Percentiles rank a stretch among this genome's conserved stretches.
phyloP scores from a whole-genome alignment of 2,797 vertebrate genomes.

The Benthosema pterotum region DNA sequence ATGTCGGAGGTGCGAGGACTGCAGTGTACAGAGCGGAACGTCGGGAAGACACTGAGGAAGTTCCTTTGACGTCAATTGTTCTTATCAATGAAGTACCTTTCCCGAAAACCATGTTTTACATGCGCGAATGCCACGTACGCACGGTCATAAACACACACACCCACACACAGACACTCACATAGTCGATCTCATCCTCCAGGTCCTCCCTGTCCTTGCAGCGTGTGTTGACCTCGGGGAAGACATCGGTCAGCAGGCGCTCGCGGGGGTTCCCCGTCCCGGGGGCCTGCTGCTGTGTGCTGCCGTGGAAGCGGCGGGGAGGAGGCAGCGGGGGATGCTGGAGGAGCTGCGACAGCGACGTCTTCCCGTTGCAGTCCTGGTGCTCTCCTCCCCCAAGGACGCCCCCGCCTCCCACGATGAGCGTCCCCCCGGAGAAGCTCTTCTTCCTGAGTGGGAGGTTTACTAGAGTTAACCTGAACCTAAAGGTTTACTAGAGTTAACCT shows the following conservation, averaged over 20 bases:
- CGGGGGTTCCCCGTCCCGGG: constrained; percentile 37
- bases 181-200: constrained; percentile 94
- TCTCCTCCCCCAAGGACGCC: constrained; percentile 57
- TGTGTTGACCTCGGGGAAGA: constrained; percentile 93
- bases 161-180: constrained; percentile 80
- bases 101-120: too few species aligned
- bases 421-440: constrained; percentile 73
- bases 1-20: too few species aligned
- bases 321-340: constrained; percentile 52
- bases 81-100: too few species aligned
- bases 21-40: too few species aligned
- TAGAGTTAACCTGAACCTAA: too few species aligned
- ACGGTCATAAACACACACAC: neutral
- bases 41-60: too few species aligned
- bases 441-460: constrained; percentile 68
- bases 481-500: too few species aligned
- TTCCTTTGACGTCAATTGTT: too few species aligned
- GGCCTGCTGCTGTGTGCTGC: constrained; percentile 45
- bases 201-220: constrained; percentile 86
- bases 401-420: constrained; percentile 43
- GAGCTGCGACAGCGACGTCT: constrained; percentile 83
- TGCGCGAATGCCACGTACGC: too few species aligned
- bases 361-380: constrained; percentile 92
- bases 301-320: constrained; percentile 40
- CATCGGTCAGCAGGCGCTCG: constrained; percentile 82